phyloP scores from a whole-genome alignment of 2,113 vertebrate species.

The Saguinus imperator region DNA sequence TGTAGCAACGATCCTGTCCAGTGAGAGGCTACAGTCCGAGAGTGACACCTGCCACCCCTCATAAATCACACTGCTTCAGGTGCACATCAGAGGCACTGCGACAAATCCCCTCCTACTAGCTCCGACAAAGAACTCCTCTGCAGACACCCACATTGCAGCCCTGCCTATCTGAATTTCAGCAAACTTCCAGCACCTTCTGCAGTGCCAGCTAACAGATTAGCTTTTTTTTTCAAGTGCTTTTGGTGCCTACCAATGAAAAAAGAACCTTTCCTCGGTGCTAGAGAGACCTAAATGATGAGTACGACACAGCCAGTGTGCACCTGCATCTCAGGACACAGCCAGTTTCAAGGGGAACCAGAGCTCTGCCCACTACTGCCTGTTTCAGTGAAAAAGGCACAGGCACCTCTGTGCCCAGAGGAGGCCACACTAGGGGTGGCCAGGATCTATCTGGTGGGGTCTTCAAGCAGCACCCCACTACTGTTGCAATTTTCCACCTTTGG shows the following conservation, averaged over 20 bases:
- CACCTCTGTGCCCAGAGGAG: background rate
- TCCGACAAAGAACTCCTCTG: background rate
- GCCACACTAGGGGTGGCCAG: no score
- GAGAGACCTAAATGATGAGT: background rate
- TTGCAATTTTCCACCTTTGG: accelerated
- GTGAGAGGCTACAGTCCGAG: background rate
- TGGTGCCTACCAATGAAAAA: background rate
- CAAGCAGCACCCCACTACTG: background rate
- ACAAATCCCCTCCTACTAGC: background rate
- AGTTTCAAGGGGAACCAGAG: background rate
- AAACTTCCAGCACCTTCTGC: background rate
- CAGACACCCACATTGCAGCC: no score
- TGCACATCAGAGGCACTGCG: accelerated
- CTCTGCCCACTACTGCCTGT: background rate
- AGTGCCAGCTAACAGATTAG: accelerated
- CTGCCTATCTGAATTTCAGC: background rate
- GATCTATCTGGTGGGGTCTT: background rate
- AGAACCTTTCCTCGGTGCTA: background rate
- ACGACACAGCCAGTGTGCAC: accelerated
- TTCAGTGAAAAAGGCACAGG: background rate
- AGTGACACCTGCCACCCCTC: background rate
- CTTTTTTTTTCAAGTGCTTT: background rate
- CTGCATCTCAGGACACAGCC: background rate
- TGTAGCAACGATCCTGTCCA: no score
- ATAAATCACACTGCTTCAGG: background rate